phyloP scores from a whole-genome alignment of 2,888 invertebrate genomes.

The Thalpophila matura region DNA sequence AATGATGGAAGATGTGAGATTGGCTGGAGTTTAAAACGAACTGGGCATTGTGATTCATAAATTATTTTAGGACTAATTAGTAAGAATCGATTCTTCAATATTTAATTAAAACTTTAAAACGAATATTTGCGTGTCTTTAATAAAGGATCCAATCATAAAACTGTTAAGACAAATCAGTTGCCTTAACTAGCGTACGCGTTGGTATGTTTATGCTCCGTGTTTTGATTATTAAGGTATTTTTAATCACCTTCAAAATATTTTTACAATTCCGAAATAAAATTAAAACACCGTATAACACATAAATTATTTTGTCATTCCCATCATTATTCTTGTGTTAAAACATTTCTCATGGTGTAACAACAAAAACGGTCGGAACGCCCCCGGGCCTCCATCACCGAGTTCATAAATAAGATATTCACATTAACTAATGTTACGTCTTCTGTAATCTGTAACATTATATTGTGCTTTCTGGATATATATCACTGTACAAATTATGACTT shows the following conservation, averaged over 20 bases:
- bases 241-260: slow-evolving; percentile 17
- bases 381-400: slow-evolving; percentile 52
- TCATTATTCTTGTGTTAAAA: slow-evolving; percentile 50
- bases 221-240: slow-evolving; percentile 1
- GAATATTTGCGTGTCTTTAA: too few relatives aligned
- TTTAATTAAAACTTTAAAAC: too few relatives aligned
- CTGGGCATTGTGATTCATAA: too few relatives aligned
- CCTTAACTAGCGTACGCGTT: background rate
- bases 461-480: slow-evolving; percentile 86
- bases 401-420: slow-evolving; percentile 76
- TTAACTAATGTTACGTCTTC: slow-evolving; percentile 83
- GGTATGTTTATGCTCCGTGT: background rate
- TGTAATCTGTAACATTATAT: slow-evolving; percentile 83
- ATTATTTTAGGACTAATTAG: too few relatives aligned
- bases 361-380: slow-evolving; percentile 57
- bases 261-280: slow-evolving; percentile 29
- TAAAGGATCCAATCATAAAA: background rate
- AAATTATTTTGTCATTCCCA: slow-evolving; percentile 59
- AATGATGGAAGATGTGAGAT: background rate
- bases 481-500: slow-evolving; percentile 85
- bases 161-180: background rate
- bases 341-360: slow-evolving; percentile 55
- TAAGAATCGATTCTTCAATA: too few relatives aligned
- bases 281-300: slow-evolving; percentile 51
- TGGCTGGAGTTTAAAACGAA: background rate